These are phyloP conservation scores for Tolmerus cingulatus DNA, from an alignment of 2,888 invertebrate species.

Conservation along the genomic window DNA sequence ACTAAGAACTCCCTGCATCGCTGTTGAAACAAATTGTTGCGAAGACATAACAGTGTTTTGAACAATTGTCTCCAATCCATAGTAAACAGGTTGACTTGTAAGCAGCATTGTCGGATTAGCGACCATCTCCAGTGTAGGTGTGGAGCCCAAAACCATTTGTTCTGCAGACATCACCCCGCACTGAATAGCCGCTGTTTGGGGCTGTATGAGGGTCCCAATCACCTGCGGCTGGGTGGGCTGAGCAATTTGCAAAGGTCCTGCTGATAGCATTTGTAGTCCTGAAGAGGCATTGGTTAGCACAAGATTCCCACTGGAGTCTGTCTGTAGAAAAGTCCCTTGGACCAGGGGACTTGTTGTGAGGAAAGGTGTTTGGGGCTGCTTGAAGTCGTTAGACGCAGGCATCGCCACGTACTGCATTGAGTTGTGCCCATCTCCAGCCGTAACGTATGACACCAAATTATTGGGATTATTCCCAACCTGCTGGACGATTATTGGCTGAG, in stretches of 20 bases:
- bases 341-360: conserved; percentile 65
- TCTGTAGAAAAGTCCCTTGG: conserved; percentile 70
- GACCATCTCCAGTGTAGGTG: conserved; percentile 72
- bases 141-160: conserved; percentile 70
- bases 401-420: conserved; percentile 78
- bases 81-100: conserved; percentile 79
- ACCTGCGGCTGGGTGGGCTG: conserved; percentile 66
- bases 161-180: conserved; percentile 66
- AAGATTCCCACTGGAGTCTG: conserved; percentile 69
- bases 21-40: conserved; percentile 82
- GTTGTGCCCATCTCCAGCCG: conserved; percentile 55
- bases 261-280: conserved; percentile 69
- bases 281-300: conserved; percentile 67
- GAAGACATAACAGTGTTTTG: conserved; percentile 91
- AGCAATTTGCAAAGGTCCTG: conserved; percentile 67
- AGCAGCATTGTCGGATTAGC: conserved; percentile 69
- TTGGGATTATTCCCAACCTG: conserved; percentile 66
- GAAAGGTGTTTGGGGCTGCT: conserved; percentile 67
- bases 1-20: conserved; percentile 81
- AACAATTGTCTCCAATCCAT: conserved; percentile 85
- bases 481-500: conserved; percentile 74
- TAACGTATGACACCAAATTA: conserved; percentile 65
- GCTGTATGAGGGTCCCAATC: conserved; percentile 69
- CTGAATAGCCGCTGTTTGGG: conserved; percentile 67
- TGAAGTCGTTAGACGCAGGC: conserved; percentile 66